A percentile compares a stretch with the other conserved stretches of the same genome.
These are phyloP conservation scores for Burhinus oedicnemus DNA, from an alignment of 2,113 vertebrate genomes.

Conservation along the genomic window DNA sequence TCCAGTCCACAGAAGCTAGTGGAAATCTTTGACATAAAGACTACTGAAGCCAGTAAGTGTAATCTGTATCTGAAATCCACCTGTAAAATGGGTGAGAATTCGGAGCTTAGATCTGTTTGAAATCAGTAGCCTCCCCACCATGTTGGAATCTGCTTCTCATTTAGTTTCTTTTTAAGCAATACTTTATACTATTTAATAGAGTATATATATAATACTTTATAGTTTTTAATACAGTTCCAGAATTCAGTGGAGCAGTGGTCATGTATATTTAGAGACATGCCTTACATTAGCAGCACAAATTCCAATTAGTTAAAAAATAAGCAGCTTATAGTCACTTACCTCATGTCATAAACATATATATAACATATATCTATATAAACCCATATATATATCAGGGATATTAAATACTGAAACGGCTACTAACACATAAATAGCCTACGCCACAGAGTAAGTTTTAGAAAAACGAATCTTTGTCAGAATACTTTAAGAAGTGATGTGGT, in stretches of 20 bases:
- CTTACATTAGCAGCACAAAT: neutral
- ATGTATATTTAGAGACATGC: neutral
- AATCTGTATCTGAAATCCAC: neutral
- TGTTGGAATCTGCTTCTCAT: neutral
- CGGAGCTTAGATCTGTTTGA: neutral
- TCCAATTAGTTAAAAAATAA: slow-evolving; percentile 44
- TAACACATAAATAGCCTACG: neutral
- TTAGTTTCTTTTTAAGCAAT: neutral
- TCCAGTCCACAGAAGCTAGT: neutral
- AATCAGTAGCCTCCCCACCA: neutral
- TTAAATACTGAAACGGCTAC: slow-evolving; percentile 47
- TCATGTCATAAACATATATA: neutral
- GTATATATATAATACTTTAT: neutral
- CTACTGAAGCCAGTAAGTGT: neutral
- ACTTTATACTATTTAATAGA: neutral
- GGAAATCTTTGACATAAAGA: neutral
- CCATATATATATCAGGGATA: neutral
- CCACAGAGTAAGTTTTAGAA: slow-evolving; percentile 35
- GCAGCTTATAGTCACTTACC: neutral
- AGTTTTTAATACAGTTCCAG: neutral
- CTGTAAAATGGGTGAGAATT: neutral
- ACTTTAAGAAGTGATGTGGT: slow-evolving; percentile 7
- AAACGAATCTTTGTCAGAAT: neutral
- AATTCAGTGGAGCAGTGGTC: slow-evolving; percentile 5
- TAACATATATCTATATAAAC: neutral